phyloP scores from a whole-genome alignment of 1,140 invertebrate species.

The Trichogramma pretiosum region DNA sequence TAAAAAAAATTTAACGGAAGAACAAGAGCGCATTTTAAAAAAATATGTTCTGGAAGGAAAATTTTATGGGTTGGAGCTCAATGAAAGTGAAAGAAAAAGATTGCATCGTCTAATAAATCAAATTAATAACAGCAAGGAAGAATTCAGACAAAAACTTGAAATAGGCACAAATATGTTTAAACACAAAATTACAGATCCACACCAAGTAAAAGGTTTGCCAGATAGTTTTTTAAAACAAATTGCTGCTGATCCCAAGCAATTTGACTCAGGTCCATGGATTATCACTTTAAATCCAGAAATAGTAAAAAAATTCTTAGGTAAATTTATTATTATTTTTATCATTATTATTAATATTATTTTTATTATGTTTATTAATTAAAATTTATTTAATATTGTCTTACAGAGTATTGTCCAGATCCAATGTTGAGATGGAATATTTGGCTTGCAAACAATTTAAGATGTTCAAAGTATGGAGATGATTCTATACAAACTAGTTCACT shows the following conservation, averaged over 20 bases:
- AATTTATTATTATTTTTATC: constrained; percentile 7
- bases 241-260: constrained; percentile 51
- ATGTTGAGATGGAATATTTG: constrained; percentile 72
- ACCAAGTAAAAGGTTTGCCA: constrained; percentile 65
- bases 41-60: constrained; percentile 75
- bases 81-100: constrained; percentile 33
- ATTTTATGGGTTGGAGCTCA: constrained; percentile 64
- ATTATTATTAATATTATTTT: background rate
- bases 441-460: constrained; percentile 63
- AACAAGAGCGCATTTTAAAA: constrained; percentile 61
- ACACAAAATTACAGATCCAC: constrained; percentile 57
- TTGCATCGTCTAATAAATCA: constrained; percentile 32
- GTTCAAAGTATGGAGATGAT: constrained; percentile 56
- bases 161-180: constrained; percentile 53
- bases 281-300: constrained; percentile 65
- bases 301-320: constrained; percentile 56
- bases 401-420: constrained; percentile 71
- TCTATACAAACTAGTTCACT: constrained; percentile 61
- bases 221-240: constrained; percentile 58
- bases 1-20: constrained; percentile 49
- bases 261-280: constrained; percentile 67
- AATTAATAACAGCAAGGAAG: constrained; percentile 43
- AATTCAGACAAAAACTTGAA: constrained; percentile 57
- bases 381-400: constrained; percentile 7
- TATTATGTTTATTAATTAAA: background rate